These are phyloP conservation scores for Cyanoderma ruficeps DNA, from an alignment of 2,113 vertebrate species.

Conservation along the genomic window DNA sequence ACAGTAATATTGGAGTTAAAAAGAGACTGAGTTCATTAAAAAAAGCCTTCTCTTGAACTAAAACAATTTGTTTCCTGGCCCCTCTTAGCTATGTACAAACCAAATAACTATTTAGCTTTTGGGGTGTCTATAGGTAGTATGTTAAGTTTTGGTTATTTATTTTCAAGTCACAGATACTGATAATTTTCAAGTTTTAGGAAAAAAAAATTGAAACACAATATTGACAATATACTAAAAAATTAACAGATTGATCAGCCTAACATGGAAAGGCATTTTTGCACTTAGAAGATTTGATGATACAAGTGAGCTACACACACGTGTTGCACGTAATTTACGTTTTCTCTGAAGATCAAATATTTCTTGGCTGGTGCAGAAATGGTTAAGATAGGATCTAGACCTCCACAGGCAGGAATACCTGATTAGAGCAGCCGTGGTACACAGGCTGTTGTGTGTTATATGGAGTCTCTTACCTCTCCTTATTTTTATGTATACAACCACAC, in stretches of 20 bases:
- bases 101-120: background rate
- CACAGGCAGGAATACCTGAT: background rate
- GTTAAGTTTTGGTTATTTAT: background rate
- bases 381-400: conserved; percentile 24
- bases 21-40: background rate
- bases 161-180: background rate
- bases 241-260: background rate
- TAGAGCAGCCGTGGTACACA: background rate
- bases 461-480: background rate
- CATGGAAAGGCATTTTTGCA: background rate
- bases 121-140: background rate
- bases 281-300: background rate
- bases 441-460: background rate
- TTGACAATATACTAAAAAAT: background rate
- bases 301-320: background rate
- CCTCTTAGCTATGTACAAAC: background rate
- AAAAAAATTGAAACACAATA: background rate
- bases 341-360: background rate
- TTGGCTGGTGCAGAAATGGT: background rate
- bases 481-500: conserved; percentile 51
- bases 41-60: background rate
- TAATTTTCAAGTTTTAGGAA: background rate
- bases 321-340: background rate
- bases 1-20: background rate
- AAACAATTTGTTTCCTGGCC: background rate